Base-by-base conservation (phyloP, 2,888 invertebrate genomes). In the Dicyrtoma fusca region DNA sequence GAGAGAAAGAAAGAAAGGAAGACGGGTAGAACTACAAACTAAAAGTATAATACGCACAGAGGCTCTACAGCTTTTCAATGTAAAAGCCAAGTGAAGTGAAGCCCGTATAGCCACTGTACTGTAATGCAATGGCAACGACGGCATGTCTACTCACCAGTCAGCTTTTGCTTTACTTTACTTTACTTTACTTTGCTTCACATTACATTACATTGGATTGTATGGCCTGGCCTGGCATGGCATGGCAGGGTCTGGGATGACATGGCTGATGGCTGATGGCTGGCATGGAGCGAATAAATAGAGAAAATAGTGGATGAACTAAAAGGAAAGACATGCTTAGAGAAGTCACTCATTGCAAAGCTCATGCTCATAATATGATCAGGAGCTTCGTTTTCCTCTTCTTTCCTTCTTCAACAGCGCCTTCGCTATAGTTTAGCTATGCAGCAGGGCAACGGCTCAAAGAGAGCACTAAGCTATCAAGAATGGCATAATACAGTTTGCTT, bases 41-140 rank as follows among this genome's bases (percentile, higher is more conserved):
- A 19, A 53, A 19, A 53, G 21, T 53, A 53, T 53, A 53, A 53
- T 53, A 19, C 49, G 19, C 49, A 45, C 45, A 49, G 19, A 53
- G 53, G 53, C 19, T 53, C 53, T 53, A 17, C 21, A 23, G 53
- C 17, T 53, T 53, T 53, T 53, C 53, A 53, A 53, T 53, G 53
- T 53, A 53, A 19, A 19, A 51, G 6, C n/a, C n/a, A n/a, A 34
- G 34, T 34, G 34, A 34, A 8, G 4, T 34, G 34, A 34, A 34
- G 34, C 34, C 34, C n/a, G n/a, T n/a, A 34, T 5, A 34, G 34
- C 8, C 34, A 34, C 4, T 34, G 34, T 34, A 34, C 4, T 34
- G 34, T 34, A 3, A 34, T 34, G 34, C 34, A 3, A 34, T 34
- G 34, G 4, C 34, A 34, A 34, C 4, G 34, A n/a, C n/a, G n/a